A percentile compares a stretch with the other conserved stretches of the same genome.
Evolutionary conservation across 2,888 invertebrate genomes (phyloP).

Genomic region (Eupithecia insigniata): DNA sequence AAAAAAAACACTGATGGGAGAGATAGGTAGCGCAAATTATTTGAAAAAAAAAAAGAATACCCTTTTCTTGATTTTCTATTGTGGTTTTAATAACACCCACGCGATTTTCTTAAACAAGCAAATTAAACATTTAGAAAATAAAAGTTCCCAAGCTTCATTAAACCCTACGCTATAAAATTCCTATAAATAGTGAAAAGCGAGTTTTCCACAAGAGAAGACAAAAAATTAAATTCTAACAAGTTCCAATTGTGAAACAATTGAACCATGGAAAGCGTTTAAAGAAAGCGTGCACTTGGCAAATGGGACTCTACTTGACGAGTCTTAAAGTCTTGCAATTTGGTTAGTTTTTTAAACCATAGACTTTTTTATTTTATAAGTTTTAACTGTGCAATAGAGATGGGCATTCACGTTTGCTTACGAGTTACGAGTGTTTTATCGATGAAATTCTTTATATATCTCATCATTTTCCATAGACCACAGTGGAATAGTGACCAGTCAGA

Average conservation of each 20-base stretch:
- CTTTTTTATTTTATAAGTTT: too few species aligned
- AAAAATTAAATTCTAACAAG: neutral
- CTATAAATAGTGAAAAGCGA: neutral
- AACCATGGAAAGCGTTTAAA: slow-evolving; percentile 77
- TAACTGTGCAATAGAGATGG: too few species aligned
- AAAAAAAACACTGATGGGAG: too few species aligned
- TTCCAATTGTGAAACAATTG: slow-evolving; percentile 66
- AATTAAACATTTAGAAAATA: neutral
- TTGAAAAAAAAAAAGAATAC: too few species aligned
- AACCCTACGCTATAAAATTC: neutral
- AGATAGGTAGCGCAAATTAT: too few species aligned
- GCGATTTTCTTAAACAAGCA: neutral
- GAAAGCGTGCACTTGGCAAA: slow-evolving; percentile 66
- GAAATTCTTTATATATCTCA: too few species aligned
- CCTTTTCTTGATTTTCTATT: too few species aligned
- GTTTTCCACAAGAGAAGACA: neutral
- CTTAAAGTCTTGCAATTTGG: neutral
- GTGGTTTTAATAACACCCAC: neutral
- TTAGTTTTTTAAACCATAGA: too few species aligned
- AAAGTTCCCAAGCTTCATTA: neutral
- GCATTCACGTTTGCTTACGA: too few species aligned
- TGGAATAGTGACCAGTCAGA: too few species aligned
- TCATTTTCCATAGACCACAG: too few species aligned
- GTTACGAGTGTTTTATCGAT: too few species aligned
- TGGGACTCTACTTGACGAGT: neutral